Base-by-base conservation (phyloP, 2,888 invertebrate species). In the Ichneumoninae sp. region DNA sequence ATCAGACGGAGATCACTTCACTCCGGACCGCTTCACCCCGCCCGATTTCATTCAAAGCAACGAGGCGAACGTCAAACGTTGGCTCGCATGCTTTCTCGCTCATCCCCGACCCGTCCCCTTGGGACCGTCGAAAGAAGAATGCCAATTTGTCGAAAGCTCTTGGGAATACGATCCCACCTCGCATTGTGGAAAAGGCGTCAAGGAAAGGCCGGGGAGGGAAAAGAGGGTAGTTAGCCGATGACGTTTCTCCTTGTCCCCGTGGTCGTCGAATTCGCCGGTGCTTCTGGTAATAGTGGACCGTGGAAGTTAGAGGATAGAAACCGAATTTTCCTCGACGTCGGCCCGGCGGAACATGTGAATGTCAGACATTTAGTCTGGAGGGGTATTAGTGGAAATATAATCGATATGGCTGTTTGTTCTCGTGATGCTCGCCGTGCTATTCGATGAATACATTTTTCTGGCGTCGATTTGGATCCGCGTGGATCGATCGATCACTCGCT, bases 1-100 rank as follows among this genome's bases (percentile, higher is more conserved):
- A 83, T 65, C 70, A 88, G 90, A 86, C 87, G 86, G 89, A 90
- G 92, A 92, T 91, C 91, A 89, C 90, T 92, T 91, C 90, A 91
- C 90, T 90, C 90, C 89, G 88, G 86, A 86, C 88, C 83, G 83
- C 86, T 87, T 87, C 76, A 75, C 84, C 83, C 70, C 87, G 88
- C 88, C 86, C 80, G 84, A 83, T 86, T 86, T 88, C 87, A 91
- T 90, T 90, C 90, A 91, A 90, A 90, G 90, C 88, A 87, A 85
- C 70, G 88, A 87, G 86, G 88, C 87, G 88, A 88, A 88, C 88
- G 91, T 91, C 91, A 90, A 91, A 89, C 88, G 89, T 80, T 78
- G 75, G 78, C 75, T 79, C 85, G 88, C 84, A 52, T 66, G 76
- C 65, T 77, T 71, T 70, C 65, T 82, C 86, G 82, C 62, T 88